Evolutionary conservation across 2,888 invertebrate species (phyloP), one percentile per base, ranked within the genome.

Genomic region (Rotaria socialis): DNA sequence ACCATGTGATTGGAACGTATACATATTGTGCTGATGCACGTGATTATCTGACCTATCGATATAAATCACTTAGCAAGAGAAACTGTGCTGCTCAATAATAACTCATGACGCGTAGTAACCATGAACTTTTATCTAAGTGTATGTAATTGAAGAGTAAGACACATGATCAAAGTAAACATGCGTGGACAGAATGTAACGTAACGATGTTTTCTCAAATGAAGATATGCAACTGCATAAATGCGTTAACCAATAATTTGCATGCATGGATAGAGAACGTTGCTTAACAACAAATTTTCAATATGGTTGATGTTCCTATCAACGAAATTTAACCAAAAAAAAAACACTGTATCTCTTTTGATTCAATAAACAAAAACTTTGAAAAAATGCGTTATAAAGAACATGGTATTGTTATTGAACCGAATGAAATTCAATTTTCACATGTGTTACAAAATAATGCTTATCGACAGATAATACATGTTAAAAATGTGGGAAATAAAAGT

Each of bases 401-500:
- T n/a, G 85, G 74, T 10, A 85, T 86, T 80, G 86, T 86, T 24
- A 86, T 86, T 58, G 86, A 86, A 52, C 86, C 86, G 8, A 47
- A 85, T 56, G 85, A 56, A 43, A 85, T 86, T 41, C 27, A 52
- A 84, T 85, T 86, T 60, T 43, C 75, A n/a, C 86, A 86, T 85
- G 55, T 85, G 27, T 75, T 80, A 84, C 84, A 85, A 14, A 75
- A 56, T 24, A 86, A 86, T 55, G 27, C 47, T 16, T 86, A 85
- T 84, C 75, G 50, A n/a, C 85, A 85, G 50, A 85, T 60, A 24
- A n/a, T 86, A 35, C 85, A 86, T 52, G 85, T 86, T 24, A 86
- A 86, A 85, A 86, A 86, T 85, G 86, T 86, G 3, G 86, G 85
- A 43, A 75, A 24, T n/a, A 86, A 85, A 43, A 86, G 86, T 60